Percentiles rank a stretch among this genome's conserved stretches.
These are phyloP conservation scores for Cotesia typhae DNA, from an alignment of 1,140 invertebrate genomes.

Conservation along the genomic window DNA sequence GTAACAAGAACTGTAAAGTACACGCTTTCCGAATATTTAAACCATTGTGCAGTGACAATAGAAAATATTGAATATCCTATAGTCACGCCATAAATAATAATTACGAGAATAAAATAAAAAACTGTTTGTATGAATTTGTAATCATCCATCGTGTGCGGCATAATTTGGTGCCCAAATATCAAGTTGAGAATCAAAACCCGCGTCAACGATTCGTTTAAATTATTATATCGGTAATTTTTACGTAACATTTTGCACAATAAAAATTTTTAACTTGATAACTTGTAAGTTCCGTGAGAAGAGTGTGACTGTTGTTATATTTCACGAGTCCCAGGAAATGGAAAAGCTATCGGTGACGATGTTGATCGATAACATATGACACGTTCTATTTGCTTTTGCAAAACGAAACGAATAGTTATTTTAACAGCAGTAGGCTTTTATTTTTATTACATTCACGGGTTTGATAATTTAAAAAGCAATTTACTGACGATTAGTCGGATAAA, in stretches of 20 bases:
- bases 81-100: not conserved
- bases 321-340: too few species aligned
- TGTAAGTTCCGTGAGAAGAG: too few species aligned
- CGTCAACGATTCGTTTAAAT: not conserved
- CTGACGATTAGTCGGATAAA: too few species aligned
- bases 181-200: not conserved
- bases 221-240: not conserved
- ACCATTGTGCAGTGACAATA: not conserved
- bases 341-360: too few species aligned
- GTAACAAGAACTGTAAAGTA: not conserved
- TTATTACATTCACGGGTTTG: too few species aligned
- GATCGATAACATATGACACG: too few species aligned
- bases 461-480: too few species aligned
- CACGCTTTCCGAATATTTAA: not conserved
- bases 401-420: too few species aligned
- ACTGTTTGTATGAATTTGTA: not conserved
- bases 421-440: too few species aligned
- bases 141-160: not conserved
- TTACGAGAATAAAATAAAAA: constrained; percentile 1
- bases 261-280: too few species aligned
- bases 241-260: not conserved
- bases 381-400: too few species aligned
- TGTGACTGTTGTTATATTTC: too few species aligned
- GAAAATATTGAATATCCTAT: not conserved
- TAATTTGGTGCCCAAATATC: constrained; percentile 1